phyloP scores from a whole-genome alignment of 2,797 vertebrate genomes.

The Silurus lanzhouensis region DNA sequence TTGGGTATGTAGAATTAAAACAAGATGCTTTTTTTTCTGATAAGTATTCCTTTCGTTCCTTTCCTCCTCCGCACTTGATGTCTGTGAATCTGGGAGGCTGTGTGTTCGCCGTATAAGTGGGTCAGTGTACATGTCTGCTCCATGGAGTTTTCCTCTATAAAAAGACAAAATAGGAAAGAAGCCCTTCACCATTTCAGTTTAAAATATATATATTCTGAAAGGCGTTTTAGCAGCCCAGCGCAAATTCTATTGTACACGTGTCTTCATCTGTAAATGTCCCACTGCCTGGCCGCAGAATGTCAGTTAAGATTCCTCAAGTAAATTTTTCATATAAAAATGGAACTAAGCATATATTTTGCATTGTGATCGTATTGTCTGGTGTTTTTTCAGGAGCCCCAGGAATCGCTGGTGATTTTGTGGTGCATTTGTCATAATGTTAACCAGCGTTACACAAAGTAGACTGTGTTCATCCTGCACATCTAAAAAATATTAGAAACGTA shows the following conservation, averaged over 20 bases:
- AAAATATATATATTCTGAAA: background rate
- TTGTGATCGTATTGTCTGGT: slow-evolving; percentile 61
- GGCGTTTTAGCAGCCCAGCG: background rate
- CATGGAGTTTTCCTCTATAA: background rate
- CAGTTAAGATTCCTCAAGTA: background rate
- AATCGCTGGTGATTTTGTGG: too few relatives aligned
- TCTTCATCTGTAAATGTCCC: background rate
- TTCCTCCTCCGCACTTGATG: background rate
- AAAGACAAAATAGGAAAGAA: background rate
- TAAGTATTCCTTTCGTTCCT: background rate
- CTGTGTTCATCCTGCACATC: slow-evolving; percentile 34
- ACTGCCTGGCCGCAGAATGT: background rate
- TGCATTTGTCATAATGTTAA: slow-evolving; percentile 22
- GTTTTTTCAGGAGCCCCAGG: background rate
- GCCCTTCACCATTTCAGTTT: background rate
- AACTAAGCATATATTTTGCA: slow-evolving; percentile 53
- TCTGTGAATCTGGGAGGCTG: background rate
- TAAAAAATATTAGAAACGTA: slow-evolving; percentile 34
- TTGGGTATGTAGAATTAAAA: background rate
- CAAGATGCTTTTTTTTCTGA: background rate
- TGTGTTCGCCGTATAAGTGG: background rate
- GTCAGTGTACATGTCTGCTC: background rate
- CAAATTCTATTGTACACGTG: background rate
- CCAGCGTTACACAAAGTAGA: slow-evolving; percentile 28
- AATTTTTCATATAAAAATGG: background rate